A percentile compares a stretch with the other conserved stretches of the same genome.
Conservation (phyloP, 1,140 invertebrate genomes). For the Pygmarrhopalites habei region DNA sequence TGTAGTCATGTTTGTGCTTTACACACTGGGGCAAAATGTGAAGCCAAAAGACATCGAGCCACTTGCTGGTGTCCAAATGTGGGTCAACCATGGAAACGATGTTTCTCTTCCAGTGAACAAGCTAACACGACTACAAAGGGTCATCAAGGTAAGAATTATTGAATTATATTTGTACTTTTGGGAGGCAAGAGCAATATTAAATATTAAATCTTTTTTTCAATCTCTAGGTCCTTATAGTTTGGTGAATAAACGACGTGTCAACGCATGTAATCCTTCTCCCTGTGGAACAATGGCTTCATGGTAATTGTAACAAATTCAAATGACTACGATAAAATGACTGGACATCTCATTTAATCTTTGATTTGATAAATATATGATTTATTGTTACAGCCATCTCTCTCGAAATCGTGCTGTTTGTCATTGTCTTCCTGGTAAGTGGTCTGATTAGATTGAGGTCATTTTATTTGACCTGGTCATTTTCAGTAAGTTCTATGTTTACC, state of each 20-base stretch:
- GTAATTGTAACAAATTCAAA: too few species aligned
- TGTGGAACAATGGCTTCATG: slow-evolving; percentile 39
- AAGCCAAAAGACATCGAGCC: slow-evolving; percentile 37
- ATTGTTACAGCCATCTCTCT: too few species aligned
- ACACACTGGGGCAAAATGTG: slow-evolving; percentile 39
- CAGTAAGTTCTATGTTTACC: not conserved
- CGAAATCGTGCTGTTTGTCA: slow-evolving; percentile 36
- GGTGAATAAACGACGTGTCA: slow-evolving; percentile 28
- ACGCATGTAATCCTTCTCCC: slow-evolving; percentile 29
- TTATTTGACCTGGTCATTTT: too few species aligned
- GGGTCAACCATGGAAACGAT: slow-evolving; percentile 38
- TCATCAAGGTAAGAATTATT: slow-evolving; percentile 24
- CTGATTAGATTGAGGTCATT: too few species aligned
- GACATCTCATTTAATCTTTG: too few species aligned
- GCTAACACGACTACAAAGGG: slow-evolving; percentile 27
- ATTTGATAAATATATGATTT: too few species aligned
- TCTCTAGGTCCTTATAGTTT: slow-evolving; percentile 36
- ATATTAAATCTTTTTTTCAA: not conserved
- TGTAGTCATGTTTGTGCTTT: slow-evolving; percentile 39
- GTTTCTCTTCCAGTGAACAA: slow-evolving; percentile 33
- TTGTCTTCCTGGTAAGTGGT: slow-evolving; percentile 35
- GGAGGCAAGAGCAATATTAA: too few species aligned
- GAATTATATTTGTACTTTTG: too few species aligned
- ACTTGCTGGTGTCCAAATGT: slow-evolving; percentile 40
- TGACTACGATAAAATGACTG: too few species aligned